Conservation (phyloP, 2,797 vertebrate genomes). For the Pangasius krempfi region DNA sequence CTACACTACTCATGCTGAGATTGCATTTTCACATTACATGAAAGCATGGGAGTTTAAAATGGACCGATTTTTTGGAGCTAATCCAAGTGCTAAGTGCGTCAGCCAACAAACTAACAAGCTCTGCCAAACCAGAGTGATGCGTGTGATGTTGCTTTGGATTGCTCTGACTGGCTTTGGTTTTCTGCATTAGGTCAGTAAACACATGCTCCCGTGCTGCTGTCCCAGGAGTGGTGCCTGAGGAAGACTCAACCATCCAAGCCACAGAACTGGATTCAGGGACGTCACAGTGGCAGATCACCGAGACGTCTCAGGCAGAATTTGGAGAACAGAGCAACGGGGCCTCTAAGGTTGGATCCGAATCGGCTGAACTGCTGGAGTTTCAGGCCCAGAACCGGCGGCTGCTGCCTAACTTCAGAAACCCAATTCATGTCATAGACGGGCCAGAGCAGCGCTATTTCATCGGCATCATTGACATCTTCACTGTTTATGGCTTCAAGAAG, state of each 20-base stretch:
- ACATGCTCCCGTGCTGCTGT: slow-evolving; percentile 66
- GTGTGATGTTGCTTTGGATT: slow-evolving; percentile 15
- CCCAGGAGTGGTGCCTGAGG: slow-evolving; percentile 70
- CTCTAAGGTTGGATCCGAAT: slow-evolving; percentile 7
- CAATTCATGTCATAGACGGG: slow-evolving; percentile 84
- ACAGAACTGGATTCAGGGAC: slow-evolving; percentile 57
- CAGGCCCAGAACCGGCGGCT: slow-evolving; percentile 80
- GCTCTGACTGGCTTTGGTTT: slow-evolving; percentile 9
- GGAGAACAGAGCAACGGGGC: background rate
- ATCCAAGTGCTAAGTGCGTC: slow-evolving; percentile 15
- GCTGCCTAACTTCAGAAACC: slow-evolving; percentile 79
- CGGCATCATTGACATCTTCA: slow-evolving; percentile 88
- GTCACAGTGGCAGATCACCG: slow-evolving; percentile 29
- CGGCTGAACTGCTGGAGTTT: slow-evolving; percentile 60
- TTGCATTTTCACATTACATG: background rate
- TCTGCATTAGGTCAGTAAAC: slow-evolving; percentile 76
- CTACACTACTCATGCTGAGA: slow-evolving; percentile 11
- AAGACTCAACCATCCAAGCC: slow-evolving; percentile 55
- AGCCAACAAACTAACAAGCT: background rate
- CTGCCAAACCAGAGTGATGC: background rate
- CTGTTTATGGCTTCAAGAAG: slow-evolving; percentile 82
- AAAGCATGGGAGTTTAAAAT: slow-evolving; percentile 25
- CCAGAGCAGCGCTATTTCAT: slow-evolving; percentile 85
- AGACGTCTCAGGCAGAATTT: background rate
- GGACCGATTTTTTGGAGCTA: slow-evolving; percentile 7